Evolutionary conservation across 2,888 invertebrate species (phyloP).

Genomic region (Empis livida): DNA sequence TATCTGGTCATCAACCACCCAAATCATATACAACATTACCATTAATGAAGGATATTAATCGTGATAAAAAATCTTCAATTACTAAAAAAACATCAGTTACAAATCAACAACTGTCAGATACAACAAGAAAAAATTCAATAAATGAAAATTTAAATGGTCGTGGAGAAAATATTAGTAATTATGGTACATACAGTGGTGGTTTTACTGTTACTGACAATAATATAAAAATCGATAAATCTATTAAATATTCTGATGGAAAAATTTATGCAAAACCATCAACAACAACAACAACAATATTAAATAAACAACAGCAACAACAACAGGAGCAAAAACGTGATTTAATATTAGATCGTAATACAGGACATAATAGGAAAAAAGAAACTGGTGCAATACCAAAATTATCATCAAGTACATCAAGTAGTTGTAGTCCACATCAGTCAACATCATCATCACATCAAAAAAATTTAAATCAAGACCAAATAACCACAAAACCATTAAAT

Average conservation of each 20-base stretch:
- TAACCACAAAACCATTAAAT: slow-evolving; percentile 4
- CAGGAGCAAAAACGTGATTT: background rate
- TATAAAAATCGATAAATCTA: background rate
- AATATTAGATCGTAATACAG: background rate
- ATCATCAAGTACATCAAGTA: slow-evolving; percentile 4
- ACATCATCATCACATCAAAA: background rate
- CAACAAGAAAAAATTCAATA: too few species aligned
- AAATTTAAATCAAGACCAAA: slow-evolving; percentile 13
- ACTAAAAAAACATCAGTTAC: background rate
- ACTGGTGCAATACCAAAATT: slow-evolving; percentile 32
- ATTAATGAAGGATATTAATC: slow-evolving; percentile 21
- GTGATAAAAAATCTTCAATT: background rate
- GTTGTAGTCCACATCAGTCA: background rate
- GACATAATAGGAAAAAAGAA: background rate
- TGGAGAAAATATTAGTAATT: too few species aligned
- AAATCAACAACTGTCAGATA: too few species aligned
- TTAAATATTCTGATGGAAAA: background rate
- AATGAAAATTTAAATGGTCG: too few species aligned
- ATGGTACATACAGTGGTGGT: too few species aligned
- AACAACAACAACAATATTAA: background rate
- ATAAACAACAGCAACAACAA: background rate
- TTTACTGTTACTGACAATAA: too few species aligned
- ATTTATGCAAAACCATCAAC: slow-evolving; percentile 3
- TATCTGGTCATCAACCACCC: slow-evolving; percentile 6
- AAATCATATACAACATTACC: slow-evolving; percentile 24